phyloP scores from a whole-genome alignment of 2,888 invertebrate genomes.

The Oxyteleia sp. region DNA sequence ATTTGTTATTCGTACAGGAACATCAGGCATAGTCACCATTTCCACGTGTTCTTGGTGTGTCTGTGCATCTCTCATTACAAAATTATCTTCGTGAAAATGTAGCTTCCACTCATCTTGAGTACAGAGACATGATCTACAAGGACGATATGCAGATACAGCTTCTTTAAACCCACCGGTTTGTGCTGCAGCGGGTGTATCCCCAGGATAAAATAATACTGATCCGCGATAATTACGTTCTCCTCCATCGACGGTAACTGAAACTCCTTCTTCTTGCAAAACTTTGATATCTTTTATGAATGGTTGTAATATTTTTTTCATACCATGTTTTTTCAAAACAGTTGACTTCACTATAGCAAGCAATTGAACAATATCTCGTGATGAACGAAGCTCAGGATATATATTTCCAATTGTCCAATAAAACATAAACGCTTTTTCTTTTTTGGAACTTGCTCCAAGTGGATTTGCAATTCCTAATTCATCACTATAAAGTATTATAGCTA shows the following conservation, averaged over 20 bases:
- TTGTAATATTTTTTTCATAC: constrained; percentile 54
- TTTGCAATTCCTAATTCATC: constrained; percentile 35
- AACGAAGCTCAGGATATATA: background rate
- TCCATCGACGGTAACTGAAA: constrained; percentile 26
- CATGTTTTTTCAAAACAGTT: constrained; percentile 40
- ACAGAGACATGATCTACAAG: constrained; percentile 64
- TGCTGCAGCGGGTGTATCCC: constrained; percentile 73
- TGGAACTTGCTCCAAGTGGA: constrained; percentile 19
- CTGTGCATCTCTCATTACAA: constrained; percentile 1
- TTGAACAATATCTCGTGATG: background rate
- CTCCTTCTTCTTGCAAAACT: constrained; percentile 62
- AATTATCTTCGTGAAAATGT: constrained; percentile 22
- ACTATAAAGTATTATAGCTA: constrained; percentile 74
- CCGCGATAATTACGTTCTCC: constrained; percentile 61
- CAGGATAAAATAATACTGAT: constrained; percentile 66
- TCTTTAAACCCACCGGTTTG: constrained; percentile 72
- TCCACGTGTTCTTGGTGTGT: constrained; percentile 39
- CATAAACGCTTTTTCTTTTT: background rate
- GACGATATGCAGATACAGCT: constrained; percentile 71
- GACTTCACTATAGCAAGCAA: constrained; percentile 1
- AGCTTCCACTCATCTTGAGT: constrained; percentile 19
- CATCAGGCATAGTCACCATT: constrained; percentile 6
- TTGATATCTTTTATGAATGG: constrained; percentile 63
- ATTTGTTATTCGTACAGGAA: background rate
- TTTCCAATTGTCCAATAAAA: background rate